A percentile compares a stretch with the other conserved stretches of the same genome.
Conservation (phyloP, 2,113 vertebrate species). For the Picathartes gymnocephalus region DNA sequence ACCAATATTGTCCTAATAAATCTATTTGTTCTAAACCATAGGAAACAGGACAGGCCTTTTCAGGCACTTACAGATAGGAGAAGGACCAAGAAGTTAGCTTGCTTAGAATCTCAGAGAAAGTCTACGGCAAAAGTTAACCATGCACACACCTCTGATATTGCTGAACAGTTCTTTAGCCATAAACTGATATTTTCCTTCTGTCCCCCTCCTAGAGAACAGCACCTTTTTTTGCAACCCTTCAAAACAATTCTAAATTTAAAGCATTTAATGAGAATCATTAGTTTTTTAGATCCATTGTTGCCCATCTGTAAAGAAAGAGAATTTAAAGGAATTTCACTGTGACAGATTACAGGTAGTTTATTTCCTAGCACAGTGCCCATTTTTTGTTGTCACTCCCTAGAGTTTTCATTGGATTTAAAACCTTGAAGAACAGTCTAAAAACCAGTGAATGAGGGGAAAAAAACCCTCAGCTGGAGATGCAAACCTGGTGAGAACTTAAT, state of each 20-base stretch:
- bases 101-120: background rate
- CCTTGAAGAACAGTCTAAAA: background rate
- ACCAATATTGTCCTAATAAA: background rate
- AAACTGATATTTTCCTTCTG: background rate
- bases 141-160: accelerated
- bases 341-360: background rate
- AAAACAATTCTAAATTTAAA: background rate
- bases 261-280: background rate
- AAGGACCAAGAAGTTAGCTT: background rate
- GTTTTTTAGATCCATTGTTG: background rate
- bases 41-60: background rate
- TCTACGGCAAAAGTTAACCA: background rate
- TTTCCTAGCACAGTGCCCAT: background rate
- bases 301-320: background rate
- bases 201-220: background rate
- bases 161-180: background rate
- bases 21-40: background rate
- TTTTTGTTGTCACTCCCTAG: background rate
- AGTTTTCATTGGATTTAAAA: background rate
- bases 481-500: background rate
- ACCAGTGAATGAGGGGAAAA: background rate
- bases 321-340: background rate
- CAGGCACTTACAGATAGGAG: background rate
- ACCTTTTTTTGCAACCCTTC: background rate
- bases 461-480: background rate